Evolutionary conservation across 2,797 vertebrate species (phyloP).

Genomic region (Enteromius paludinosus): DNA sequence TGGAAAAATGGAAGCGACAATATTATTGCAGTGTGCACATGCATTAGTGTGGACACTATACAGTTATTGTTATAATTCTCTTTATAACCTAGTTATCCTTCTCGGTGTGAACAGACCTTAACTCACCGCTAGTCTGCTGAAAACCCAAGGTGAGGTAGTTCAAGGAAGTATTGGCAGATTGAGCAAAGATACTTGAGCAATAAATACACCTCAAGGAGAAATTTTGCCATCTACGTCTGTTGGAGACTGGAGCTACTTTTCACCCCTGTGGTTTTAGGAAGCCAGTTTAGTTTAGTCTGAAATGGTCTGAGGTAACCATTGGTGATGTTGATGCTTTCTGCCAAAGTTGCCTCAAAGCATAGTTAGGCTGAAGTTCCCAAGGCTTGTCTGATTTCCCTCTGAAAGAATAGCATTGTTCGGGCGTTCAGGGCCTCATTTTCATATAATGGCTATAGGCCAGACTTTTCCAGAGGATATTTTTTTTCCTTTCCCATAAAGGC

Average conservation of each 20-base stretch:
- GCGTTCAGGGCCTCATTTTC: conserved; percentile 49
- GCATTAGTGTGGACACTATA: not conserved
- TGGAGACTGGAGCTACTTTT: conserved; percentile 63
- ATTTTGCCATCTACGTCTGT: not conserved
- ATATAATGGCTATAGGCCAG: conserved; percentile 48
- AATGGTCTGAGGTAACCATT: conserved; percentile 51
- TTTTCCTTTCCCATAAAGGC: conserved; percentile 38
- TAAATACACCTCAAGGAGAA: not conserved
- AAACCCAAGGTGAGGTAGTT: not conserved
- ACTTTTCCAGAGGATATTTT: conserved; percentile 29
- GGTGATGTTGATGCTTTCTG: conserved; percentile 65
- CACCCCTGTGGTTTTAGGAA: conserved; percentile 48
- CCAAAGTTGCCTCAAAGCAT: conserved; percentile 40
- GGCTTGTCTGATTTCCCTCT: conserved; percentile 43
- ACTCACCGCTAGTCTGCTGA: not conserved
- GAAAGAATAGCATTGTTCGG: conserved; percentile 59
- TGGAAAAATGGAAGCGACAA: not conserved
- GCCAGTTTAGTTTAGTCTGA: conserved; percentile 42
- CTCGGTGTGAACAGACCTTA: not conserved
- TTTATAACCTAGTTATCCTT: not conserved
- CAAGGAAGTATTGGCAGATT: not conserved
- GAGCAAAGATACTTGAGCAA: not conserved
- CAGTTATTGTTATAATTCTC: not conserved
- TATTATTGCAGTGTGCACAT: not conserved
- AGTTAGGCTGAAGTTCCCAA: conserved; percentile 39